These are phyloP conservation scores for Mixornis gularis DNA, from an alignment of 2,113 vertebrate species.

Conservation along the genomic window DNA sequence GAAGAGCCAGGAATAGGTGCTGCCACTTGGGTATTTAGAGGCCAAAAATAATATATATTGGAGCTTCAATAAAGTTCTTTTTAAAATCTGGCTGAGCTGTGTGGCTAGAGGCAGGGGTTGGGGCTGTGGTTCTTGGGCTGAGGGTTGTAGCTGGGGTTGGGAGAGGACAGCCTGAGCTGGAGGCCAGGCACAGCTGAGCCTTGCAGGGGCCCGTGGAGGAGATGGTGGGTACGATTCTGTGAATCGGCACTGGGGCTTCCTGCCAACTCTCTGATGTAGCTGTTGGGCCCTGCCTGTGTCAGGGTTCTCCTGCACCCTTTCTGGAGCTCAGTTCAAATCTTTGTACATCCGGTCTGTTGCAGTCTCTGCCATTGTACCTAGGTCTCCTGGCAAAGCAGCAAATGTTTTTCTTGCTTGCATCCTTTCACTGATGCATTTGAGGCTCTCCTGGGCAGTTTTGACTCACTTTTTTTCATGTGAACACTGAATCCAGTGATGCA, in stretches of 20 bases:
- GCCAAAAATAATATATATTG: constrained; percentile 62
- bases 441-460: background rate
- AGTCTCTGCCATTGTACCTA: background rate
- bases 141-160: background rate
- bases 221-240: background rate
- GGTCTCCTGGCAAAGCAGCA: background rate
- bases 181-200: background rate
- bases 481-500: background rate
- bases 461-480: background rate
- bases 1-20: constrained; percentile 46
- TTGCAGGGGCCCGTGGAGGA: background rate
- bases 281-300: background rate
- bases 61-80: constrained; percentile 63
- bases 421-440: background rate
- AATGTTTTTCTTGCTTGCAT: background rate
- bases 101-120: constrained; percentile 21
- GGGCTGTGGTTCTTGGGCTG: background rate
- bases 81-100: constrained; percentile 52
- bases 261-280: background rate
- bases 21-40: constrained; percentile 44
- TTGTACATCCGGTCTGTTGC: background rate
- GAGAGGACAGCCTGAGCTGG: background rate
- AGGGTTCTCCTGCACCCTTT: background rate
- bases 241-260: background rate
- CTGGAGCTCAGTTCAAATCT: background rate